Conservation (phyloP, 2,113 vertebrate genomes). For the Albula glossodonta region DNA sequence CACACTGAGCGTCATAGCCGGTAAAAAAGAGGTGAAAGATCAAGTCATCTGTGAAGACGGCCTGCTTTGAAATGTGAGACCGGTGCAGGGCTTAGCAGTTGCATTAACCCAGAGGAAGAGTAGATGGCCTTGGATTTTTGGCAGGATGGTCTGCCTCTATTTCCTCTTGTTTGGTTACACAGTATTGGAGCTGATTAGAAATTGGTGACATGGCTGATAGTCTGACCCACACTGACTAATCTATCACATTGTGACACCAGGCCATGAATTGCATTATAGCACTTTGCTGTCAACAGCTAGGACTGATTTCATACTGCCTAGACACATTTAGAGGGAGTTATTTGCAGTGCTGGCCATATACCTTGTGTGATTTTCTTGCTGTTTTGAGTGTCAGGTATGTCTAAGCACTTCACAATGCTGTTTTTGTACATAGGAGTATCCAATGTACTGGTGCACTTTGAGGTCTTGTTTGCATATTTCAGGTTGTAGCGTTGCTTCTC, state of each 20-base stretch:
- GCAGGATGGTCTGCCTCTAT: neutral
- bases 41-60: conserved; percentile 16
- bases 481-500: conserved; percentile 16
- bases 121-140: neutral
- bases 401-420: neutral
- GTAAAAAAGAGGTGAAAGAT: conserved; percentile 16
- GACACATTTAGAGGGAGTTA: neutral
- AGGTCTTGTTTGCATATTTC: conserved; percentile 67
- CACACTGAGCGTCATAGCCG: neutral
- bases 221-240: neutral
- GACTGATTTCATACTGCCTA: neutral
- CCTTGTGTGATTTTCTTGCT: neutral
- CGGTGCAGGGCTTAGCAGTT: neutral
- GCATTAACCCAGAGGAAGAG: conserved; percentile 20
- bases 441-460: conserved; percentile 50
- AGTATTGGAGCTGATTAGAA: conserved; percentile 9
- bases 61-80: conserved; percentile 27
- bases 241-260: neutral
- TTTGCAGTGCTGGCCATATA: neutral
- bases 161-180: conserved; percentile 5
- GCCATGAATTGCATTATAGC: neutral
- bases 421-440: conserved; percentile 43
- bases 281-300: neutral
- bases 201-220: conserved; percentile 7
- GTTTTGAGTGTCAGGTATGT: neutral